Evolutionary conservation across 2,797 vertebrate species (phyloP).

Genomic region (Tarsius wallacei): DNA sequence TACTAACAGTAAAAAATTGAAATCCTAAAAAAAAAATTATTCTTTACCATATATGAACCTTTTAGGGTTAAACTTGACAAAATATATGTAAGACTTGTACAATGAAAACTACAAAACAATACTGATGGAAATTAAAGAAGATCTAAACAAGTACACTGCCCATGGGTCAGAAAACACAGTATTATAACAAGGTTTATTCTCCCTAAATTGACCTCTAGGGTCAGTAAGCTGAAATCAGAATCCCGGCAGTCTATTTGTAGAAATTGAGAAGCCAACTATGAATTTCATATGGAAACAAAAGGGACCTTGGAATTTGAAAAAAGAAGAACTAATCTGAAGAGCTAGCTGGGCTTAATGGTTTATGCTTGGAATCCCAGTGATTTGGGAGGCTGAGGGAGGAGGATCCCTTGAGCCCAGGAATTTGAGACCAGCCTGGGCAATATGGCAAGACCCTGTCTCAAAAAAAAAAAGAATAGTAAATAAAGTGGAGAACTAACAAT

Average conservation of each 20-base stretch:
- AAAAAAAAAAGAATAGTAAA: too few species aligned
- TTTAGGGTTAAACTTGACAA: neutral
- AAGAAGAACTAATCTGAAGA: neutral
- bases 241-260: neutral
- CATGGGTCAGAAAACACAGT: neutral
- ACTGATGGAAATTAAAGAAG: neutral
- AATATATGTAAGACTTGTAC: neutral
- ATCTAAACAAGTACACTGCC: neutral
- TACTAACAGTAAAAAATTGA: neutral
- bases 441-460: too few species aligned
- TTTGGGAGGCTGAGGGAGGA: too few species aligned
- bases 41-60: neutral
- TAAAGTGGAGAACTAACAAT: neutral
- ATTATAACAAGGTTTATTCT: neutral
- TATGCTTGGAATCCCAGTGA: too few species aligned
- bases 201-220: neutral
- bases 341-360: too few species aligned
- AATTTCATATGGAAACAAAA: neutral
- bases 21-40: neutral
- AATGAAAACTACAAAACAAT: neutral
- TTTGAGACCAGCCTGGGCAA: too few species aligned
- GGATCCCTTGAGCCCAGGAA: too few species aligned
- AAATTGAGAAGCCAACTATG: neutral
- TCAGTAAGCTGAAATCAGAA: neutral
- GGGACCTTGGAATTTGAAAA: neutral